These are phyloP conservation scores for Chelonus insularis DNA, from an alignment of 1,140 invertebrate genomes.

Conservation along the genomic window DNA sequence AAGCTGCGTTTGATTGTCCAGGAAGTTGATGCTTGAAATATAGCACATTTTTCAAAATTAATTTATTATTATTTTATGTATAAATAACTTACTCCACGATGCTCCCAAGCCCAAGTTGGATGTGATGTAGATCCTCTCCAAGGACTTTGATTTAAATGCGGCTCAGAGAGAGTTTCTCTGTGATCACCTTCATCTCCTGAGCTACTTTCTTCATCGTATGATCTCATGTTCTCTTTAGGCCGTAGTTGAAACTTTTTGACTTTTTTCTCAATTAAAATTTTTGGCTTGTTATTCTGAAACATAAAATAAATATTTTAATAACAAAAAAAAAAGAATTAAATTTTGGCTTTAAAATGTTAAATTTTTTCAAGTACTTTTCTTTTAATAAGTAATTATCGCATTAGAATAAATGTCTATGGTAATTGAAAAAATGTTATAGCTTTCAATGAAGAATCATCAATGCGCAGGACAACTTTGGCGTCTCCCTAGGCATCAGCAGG, in stretches of 20 bases:
- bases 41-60: not conserved
- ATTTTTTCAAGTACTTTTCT: too few relatives aligned
- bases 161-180: slow-evolving; percentile 48
- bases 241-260: too few relatives aligned
- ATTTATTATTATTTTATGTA: not conserved
- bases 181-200: slow-evolving; percentile 56
- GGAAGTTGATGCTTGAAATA: slow-evolving; percentile 43
- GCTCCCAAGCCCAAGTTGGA: slow-evolving; percentile 56
- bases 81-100: slow-evolving; percentile 35
- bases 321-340: too few relatives aligned
- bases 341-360: too few relatives aligned
- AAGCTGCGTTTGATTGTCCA: slow-evolving; percentile 39
- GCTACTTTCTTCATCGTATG: slow-evolving; percentile 58
- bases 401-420: too few relatives aligned
- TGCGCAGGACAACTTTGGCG: too few relatives aligned
- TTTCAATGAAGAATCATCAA: too few relatives aligned
- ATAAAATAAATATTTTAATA: too few relatives aligned
- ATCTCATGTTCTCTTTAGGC: slow-evolving; percentile 47
- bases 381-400: too few relatives aligned
- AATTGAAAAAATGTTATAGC: too few relatives aligned
- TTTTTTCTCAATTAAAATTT: not conserved
- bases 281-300: too few relatives aligned
- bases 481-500: too few relatives aligned
- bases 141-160: slow-evolving; percentile 48
- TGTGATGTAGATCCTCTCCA: slow-evolving; percentile 54